phyloP scores from a whole-genome alignment of 2,888 invertebrate genomes.

The Ceratothoa steindachneri region DNA sequence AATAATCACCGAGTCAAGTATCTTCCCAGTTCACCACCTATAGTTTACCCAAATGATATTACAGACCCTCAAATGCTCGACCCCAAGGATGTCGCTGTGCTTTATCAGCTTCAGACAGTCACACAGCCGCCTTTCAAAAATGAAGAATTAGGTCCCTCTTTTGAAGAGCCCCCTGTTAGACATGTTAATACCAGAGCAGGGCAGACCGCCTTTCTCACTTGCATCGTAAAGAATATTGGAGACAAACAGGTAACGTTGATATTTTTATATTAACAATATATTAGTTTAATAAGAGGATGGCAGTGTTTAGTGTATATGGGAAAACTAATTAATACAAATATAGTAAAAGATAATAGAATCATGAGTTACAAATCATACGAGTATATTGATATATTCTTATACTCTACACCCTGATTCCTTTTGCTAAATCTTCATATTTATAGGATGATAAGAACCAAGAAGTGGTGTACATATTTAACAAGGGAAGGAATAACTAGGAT shows the following conservation, averaged over 20 bases:
- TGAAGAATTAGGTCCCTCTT: constrained; percentile 11
- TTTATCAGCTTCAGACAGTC: neutral
- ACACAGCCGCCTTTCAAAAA: neutral
- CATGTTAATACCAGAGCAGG: constrained; percentile 35
- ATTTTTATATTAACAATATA: neutral
- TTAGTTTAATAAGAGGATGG: too few species aligned
- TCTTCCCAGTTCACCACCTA: too few species aligned
- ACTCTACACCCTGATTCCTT: too few species aligned
- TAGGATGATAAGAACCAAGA: too few species aligned
- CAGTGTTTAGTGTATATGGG: too few species aligned
- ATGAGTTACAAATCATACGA: too few species aligned
- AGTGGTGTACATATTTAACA: too few species aligned
- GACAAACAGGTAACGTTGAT: constrained; percentile 28
- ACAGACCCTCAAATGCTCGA: neutral
- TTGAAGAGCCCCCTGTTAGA: constrained; percentile 13
- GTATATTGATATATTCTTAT: too few species aligned
- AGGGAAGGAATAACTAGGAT: too few species aligned
- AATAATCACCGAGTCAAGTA: too few species aligned
- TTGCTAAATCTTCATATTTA: too few species aligned
- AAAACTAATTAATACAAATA: neutral
- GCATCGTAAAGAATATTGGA: constrained; percentile 36
- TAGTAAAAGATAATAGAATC: neutral
- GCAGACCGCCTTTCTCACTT: constrained; percentile 34
- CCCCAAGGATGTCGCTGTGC: neutral
- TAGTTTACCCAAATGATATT: neutral